A percentile compares a stretch with the other conserved stretches of the same genome.
These are phyloP conservation scores for Ammospiza maritima DNA, from an alignment of 2,797 vertebrate genomes.

Conservation along the genomic window DNA sequence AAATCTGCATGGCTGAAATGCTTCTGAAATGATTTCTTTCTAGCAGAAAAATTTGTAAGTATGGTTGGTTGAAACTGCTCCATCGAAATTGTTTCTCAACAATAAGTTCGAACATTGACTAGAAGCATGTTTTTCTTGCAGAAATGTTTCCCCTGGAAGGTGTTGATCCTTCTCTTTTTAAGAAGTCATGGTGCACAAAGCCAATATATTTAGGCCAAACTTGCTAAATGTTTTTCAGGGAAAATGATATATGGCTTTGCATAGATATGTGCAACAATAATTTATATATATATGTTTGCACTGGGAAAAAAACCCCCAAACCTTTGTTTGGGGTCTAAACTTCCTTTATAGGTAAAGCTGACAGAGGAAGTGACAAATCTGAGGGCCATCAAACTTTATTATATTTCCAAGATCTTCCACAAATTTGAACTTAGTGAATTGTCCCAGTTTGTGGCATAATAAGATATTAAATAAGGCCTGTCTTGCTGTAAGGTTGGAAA, in stretches of 20 bases:
- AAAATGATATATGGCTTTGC: not conserved
- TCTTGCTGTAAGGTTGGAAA: not conserved
- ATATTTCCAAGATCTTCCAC: not conserved
- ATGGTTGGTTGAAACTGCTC: conserved; percentile 33
- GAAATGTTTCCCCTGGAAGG: conserved; percentile 24
- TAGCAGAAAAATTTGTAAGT: conserved; percentile 15
- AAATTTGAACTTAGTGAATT: not conserved
- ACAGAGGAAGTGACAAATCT: not conserved
- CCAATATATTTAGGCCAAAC: not conserved
- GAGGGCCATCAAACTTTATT: not conserved
- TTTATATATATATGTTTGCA: not conserved
- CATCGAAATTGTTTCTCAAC: conserved; percentile 13
- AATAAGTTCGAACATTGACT: conserved; percentile 16
- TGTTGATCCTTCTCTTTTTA: not conserved
- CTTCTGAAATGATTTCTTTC: not conserved
- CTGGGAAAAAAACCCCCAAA: not conserved
- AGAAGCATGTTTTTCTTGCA: not conserved
- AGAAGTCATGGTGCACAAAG: not conserved
- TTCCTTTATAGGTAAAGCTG: not conserved
- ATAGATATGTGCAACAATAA: too few relatives aligned
- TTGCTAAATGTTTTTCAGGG: not conserved
- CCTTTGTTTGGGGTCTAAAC: not conserved
- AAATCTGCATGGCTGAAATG: conserved; percentile 35
- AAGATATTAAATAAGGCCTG: not conserved
- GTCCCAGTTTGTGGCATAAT: not conserved